phyloP scores from a whole-genome alignment of 2,888 invertebrate species.

The Trilocha varians region DNA sequence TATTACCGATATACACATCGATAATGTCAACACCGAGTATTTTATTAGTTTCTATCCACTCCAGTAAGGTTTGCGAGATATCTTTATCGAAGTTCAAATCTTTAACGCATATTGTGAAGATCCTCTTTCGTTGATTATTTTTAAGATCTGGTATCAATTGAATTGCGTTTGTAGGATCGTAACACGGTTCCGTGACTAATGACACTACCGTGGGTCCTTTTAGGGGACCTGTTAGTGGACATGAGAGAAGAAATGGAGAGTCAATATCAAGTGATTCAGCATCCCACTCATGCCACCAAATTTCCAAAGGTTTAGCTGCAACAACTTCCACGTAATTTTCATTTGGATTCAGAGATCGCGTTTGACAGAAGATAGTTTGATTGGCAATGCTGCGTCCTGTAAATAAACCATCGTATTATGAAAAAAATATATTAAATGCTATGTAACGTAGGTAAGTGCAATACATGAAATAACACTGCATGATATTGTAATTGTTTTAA shows the following conservation, averaged over 20 bases:
- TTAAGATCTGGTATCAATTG: constrained; percentile 28
- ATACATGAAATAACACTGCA: too few species aligned
- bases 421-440: too few species aligned
- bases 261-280: constrained; percentile 46
- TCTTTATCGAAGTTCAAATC: constrained; percentile 78
- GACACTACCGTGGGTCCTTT: constrained; percentile 54
- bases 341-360: constrained; percentile 44
- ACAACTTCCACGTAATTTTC: constrained; percentile 66
- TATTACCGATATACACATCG: constrained; percentile 76
- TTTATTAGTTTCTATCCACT: constrained; percentile 81
- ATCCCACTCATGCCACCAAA: constrained; percentile 78
- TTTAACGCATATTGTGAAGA: constrained; percentile 81
- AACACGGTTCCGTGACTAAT: constrained; percentile 66
- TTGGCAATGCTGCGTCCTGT: constrained; percentile 53
- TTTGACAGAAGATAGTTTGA: constrained; percentile 70
- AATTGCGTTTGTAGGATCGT: constrained; percentile 55
- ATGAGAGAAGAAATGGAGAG: constrained; percentile 76
- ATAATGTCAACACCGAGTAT: constrained; percentile 79
- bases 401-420: constrained; percentile 14
- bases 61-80: constrained; percentile 74
- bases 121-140: constrained; percentile 29
- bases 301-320: constrained; percentile 71
- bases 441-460: too few species aligned
- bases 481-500: too few species aligned
- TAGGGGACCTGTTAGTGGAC: constrained; percentile 69